Evolutionary conservation across 1,140 invertebrate genomes (phyloP), one percentile per base, ranked within the genome.

Genomic region (Aphelenchoides avenae): DNA sequence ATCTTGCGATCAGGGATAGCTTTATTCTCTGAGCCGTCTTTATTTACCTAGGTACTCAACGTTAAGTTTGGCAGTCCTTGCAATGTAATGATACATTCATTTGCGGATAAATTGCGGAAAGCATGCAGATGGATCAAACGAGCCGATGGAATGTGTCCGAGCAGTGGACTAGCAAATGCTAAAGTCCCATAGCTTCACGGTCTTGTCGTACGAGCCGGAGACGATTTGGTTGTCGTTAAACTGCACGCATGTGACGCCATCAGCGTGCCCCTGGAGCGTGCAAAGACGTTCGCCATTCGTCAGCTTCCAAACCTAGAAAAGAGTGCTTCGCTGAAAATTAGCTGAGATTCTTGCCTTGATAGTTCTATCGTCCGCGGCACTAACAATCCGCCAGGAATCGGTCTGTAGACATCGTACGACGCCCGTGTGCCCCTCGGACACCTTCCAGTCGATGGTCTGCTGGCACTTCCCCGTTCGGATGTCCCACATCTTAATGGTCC

Each of bases 101-200:
- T n/a, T n/a, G n/a, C n/a, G n/a, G n/a, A n/a, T n/a, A n/a, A n/a
- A n/a, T n/a, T n/a, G n/a, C n/a, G n/a, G n/a, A n/a, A n/a, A n/a
- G n/a, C n/a, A n/a, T n/a, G n/a, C n/a, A n/a, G n/a, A n/a, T n/a
- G n/a, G n/a, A n/a, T n/a, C n/a, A n/a, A n/a, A n/a, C n/a, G n/a
- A n/a, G n/a, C n/a, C n/a, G n/a, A n/a, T n/a, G n/a, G n/a, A n/a
- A n/a, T n/a, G n/a, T n/a, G n/a, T n/a, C n/a, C n/a, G n/a, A n/a
- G n/a, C n/a, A n/a, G n/a, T n/a, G n/a, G n/a, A n/a, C n/a, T n/a
- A n/a, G n/a, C n/a, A n/a, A 5, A 30, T 31, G 24, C 43, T 46
- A n/a, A 83, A 83, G 60, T 83, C 81, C 82, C 81, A 82, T 36
- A 83, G 72, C 68, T 81, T 82, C 13, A 83, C 82, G 27, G 80